phyloP scores from a whole-genome alignment of 2,113 vertebrate species.

The Hippocampus zosterae region DNA sequence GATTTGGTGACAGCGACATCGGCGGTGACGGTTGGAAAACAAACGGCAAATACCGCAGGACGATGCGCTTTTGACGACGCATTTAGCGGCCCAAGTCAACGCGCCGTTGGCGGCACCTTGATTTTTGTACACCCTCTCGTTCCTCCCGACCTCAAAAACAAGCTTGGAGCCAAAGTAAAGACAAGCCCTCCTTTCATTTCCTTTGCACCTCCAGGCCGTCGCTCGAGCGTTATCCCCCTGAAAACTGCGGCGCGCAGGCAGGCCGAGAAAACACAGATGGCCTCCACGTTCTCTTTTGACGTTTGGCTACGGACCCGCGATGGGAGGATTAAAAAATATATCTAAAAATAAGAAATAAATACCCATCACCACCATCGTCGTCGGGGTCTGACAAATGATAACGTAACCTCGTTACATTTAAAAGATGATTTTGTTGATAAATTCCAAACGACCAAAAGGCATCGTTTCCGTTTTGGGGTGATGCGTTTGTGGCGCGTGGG shows the following conservation, averaged over 20 bases:
- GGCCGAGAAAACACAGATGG: conserved; percentile 19
- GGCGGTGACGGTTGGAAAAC: background rate
- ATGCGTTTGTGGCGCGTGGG: background rate
- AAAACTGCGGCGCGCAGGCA: conserved; percentile 13
- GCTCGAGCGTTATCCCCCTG: conserved; percentile 29
- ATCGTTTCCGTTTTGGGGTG: background rate
- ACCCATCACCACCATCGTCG: background rate
- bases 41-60: background rate
- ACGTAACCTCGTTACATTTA: too few species aligned
- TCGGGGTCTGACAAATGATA: conserved; percentile 26
- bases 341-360: too few species aligned
- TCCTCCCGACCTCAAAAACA: conserved; percentile 2
- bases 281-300: conserved; percentile 22
- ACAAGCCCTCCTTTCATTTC: conserved; percentile 15
- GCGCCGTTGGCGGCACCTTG: background rate
- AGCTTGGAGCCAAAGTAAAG: conserved; percentile 17
- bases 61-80: background rate
- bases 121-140: background rate
- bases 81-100: background rate
- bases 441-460: too few species aligned
- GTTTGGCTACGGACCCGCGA: conserved; percentile 6
- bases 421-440: too few species aligned
- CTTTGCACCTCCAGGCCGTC: conserved; percentile 7
- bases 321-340: background rate
- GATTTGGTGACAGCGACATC: background rate